phyloP scores from a whole-genome alignment of 2,113 vertebrate genomes.

The Datnioides undecimradiatus region DNA sequence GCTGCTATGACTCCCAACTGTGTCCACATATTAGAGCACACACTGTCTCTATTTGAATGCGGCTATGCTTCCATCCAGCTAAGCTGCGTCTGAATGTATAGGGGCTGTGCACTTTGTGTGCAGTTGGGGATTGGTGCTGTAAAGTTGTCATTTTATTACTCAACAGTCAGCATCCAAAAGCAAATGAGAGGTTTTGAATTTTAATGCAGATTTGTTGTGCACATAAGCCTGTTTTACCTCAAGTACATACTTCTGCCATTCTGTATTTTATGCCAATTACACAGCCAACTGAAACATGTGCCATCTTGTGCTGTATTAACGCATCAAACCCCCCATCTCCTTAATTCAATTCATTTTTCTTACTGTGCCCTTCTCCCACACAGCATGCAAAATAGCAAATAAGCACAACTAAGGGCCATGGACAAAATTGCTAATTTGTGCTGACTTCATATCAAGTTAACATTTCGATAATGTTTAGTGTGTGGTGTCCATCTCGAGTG shows the following conservation, averaged over 20 bases:
- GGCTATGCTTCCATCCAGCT: not conserved
- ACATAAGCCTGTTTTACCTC: not conserved
- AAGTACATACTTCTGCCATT: not conserved
- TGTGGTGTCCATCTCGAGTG: conserved; percentile 25
- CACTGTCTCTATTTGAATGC: not conserved
- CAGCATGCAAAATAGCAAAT: conserved; percentile 16
- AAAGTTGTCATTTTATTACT: conserved; percentile 6
- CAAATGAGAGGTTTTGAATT: conserved; percentile 9
- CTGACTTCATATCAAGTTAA: conserved; percentile 63
- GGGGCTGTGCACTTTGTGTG: not conserved
- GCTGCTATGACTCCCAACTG: conserved; percentile 30
- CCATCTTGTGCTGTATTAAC: conserved; percentile 2
- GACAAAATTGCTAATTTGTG: conserved; percentile 38
- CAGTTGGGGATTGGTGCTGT: not conserved
- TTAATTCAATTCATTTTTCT: not conserved
- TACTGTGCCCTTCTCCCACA: not conserved
- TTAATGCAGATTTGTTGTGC: not conserved
- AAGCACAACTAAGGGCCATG: conserved; percentile 32
- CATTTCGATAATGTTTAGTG: conserved; percentile 56
- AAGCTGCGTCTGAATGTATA: not conserved
- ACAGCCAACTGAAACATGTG: not conserved
- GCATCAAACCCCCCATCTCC: not conserved
- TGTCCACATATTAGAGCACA: conserved; percentile 10
- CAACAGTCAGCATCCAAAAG: not conserved
- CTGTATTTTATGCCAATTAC: not conserved